Evolutionary conservation across 2,888 invertebrate genomes (phyloP).

Genomic region (Sphecodes monilicornis): DNA sequence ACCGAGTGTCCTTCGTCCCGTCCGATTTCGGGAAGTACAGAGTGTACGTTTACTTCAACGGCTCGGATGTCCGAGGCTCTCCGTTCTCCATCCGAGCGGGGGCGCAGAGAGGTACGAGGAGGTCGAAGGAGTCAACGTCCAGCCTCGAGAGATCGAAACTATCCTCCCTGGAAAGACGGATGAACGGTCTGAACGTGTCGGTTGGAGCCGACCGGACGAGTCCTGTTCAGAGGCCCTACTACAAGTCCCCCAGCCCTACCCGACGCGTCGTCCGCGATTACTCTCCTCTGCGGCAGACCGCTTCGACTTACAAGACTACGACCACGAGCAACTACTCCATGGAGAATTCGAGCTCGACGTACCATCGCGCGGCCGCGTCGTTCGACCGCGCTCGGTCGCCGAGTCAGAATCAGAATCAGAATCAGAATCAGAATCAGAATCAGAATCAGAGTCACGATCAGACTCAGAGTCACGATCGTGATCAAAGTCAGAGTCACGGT

Average conservation of each 20-base stretch:
- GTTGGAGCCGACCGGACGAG: conserved; percentile 65
- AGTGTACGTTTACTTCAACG: conserved; percentile 97
- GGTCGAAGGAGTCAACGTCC: conserved; percentile 76
- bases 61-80: conserved; percentile 92
- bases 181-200: conserved; percentile 77
- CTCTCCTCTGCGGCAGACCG: conserved; percentile 63
- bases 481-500: conserved; percentile 54
- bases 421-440: background rate
- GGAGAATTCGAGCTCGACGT: conserved; percentile 71
- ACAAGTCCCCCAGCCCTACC: conserved; percentile 78
- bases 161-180: conserved; percentile 79
- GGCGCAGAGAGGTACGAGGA: conserved; percentile 87
- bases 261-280: conserved; percentile 70
- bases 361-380: conserved; percentile 70
- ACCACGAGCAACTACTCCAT: conserved; percentile 68
- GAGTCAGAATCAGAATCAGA: conserved; percentile 66
- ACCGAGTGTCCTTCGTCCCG: conserved; percentile 92
- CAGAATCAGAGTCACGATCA: conserved; percentile 62
- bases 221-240: conserved; percentile 74
- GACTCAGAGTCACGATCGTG: background rate
- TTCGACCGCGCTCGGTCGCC: conserved; percentile 76
- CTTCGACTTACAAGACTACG: conserved; percentile 73
- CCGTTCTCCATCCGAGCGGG: conserved; percentile 95
- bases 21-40: conserved; percentile 92
- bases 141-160: conserved; percentile 75